These are phyloP conservation scores for Apteryx mantelli DNA, from an alignment of 2,113 vertebrate species.

Conservation along the genomic window DNA sequence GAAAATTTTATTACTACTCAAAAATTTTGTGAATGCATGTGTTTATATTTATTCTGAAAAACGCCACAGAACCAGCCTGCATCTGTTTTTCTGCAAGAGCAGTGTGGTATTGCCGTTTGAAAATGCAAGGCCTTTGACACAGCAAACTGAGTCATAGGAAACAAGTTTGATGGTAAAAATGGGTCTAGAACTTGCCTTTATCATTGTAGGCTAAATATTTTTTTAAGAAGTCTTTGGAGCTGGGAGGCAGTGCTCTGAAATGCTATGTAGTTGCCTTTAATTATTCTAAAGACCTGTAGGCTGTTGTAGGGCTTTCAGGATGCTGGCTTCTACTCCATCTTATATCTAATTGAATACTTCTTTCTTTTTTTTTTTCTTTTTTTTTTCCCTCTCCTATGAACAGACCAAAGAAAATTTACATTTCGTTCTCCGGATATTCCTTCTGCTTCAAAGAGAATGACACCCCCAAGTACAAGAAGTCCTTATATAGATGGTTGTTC, in stretches of 20 bases:
- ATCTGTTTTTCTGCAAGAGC: neutral
- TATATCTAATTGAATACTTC: neutral
- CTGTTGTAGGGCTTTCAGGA: neutral
- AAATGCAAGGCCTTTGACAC: neutral
- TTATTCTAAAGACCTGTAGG: neutral
- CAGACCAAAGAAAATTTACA: conserved; percentile 81
- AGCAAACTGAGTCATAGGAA: neutral
- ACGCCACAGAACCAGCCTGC: neutral
- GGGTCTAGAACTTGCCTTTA: neutral
- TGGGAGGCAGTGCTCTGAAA: neutral
- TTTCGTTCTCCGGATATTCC: conserved; percentile 83
- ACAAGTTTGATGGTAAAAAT: neutral
- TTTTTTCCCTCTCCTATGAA: neutral
- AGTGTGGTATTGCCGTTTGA: neutral
- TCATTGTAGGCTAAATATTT: neutral
- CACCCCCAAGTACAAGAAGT: conserved; percentile 76
- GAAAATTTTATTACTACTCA: neutral
- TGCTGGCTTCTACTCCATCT: neutral
- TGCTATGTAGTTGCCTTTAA: neutral
- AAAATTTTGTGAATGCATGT: neutral
- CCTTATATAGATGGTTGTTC: conserved; percentile 94
- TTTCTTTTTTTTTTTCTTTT: neutral
- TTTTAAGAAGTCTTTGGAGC: neutral
- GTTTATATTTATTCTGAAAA: neutral
- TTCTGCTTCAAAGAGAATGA: conserved; percentile 70